These are phyloP conservation scores for Cygnus atratus DNA, from an alignment of 2,113 vertebrate species.

Conservation along the genomic window DNA sequence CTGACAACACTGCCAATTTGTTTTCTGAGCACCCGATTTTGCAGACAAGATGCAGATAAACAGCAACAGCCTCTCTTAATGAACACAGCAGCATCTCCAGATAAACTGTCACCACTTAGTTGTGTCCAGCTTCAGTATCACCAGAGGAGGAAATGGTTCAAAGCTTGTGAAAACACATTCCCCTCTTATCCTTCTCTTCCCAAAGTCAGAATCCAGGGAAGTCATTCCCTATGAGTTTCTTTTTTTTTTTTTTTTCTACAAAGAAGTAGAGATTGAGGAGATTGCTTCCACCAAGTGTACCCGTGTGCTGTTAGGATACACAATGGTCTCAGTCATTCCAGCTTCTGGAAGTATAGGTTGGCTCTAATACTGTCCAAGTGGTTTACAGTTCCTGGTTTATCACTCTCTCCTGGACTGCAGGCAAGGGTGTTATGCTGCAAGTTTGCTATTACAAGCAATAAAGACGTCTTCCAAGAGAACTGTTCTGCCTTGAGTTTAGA, in stretches of 20 bases:
- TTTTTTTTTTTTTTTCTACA: not conserved
- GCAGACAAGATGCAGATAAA: slow-evolving; percentile 76
- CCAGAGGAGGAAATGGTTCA: not conserved
- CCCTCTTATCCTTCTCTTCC: not conserved
- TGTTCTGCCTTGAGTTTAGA: not conserved
- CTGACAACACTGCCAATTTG: slow-evolving; percentile 62
- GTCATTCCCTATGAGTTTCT: not conserved
- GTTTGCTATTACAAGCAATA: not conserved
- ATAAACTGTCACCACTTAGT: slow-evolving; percentile 80
- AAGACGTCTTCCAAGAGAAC: not conserved
- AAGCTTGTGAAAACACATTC: not conserved
- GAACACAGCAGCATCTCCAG: slow-evolving; percentile 67
- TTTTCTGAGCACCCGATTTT: slow-evolving; percentile 51
- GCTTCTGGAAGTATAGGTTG: not conserved
- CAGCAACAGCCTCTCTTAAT: slow-evolving; percentile 66
- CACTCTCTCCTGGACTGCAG: not conserved
- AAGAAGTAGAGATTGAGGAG: not conserved
- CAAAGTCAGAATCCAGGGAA: not conserved
- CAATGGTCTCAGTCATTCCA: not conserved
- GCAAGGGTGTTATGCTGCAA: not conserved
- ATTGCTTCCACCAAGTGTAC: not conserved
- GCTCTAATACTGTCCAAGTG: not conserved
- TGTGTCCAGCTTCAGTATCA: not conserved
- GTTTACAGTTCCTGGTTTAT: not conserved
- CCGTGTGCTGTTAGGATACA: accelerated